phyloP scores from a whole-genome alignment of 2,888 invertebrate species.

The Eulithis testata region DNA sequence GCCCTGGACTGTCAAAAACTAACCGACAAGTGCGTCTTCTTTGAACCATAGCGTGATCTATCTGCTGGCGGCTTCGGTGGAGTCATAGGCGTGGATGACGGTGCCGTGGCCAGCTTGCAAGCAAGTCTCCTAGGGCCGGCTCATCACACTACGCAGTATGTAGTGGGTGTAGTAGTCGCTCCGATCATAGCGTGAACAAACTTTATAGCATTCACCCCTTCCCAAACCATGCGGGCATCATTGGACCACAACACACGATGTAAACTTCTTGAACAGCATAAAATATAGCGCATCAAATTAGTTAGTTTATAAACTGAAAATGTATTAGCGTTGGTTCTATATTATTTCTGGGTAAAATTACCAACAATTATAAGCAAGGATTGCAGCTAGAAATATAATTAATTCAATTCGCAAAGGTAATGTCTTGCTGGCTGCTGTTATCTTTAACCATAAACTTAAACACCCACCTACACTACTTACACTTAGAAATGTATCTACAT shows the following conservation, averaged over 20 bases:
- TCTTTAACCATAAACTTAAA: not conserved
- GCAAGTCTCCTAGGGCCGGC: constrained; percentile 10
- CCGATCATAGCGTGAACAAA: not conserved
- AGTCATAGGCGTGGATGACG: constrained; percentile 11
- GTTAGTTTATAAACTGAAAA: not conserved
- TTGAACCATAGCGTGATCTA: constrained; percentile 6
- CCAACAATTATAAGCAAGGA: not conserved
- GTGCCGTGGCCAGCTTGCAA: not conserved
- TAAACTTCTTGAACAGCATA: not conserved
- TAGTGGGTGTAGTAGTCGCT: not conserved
- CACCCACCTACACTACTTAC: too few relatives aligned
- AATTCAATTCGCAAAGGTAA: constrained; percentile 1
- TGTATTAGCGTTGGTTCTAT: not conserved
- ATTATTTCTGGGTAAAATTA: not conserved
- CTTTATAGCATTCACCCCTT: constrained; percentile 1
- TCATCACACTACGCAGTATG: not conserved
- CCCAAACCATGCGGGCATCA: constrained; percentile 10
- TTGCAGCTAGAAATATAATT: constrained; percentile 5
- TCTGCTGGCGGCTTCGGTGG: constrained; percentile 1
- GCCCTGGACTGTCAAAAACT: too few relatives aligned
- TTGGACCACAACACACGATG: constrained; percentile 6
- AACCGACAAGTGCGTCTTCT: not conserved
- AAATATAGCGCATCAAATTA: too few relatives aligned
- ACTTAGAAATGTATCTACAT: too few relatives aligned
- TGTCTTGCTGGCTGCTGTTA: constrained; percentile 2